Base-by-base conservation (phyloP, 2,113 vertebrate species). In the Xiphias gladius region DNA sequence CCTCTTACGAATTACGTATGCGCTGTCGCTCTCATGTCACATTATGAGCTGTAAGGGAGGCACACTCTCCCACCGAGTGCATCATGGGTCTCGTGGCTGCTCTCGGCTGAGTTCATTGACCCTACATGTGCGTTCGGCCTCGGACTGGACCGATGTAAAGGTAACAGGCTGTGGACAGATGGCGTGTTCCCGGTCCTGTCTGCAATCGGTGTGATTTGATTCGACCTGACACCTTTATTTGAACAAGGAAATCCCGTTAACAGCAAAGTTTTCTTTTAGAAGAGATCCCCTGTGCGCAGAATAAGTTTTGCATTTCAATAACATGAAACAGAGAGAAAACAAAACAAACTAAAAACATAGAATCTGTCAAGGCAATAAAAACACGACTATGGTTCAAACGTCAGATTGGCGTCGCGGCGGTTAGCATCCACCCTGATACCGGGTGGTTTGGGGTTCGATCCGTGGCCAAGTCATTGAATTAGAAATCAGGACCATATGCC, bases 41-140 rank as follows among this genome's bases (percentile, higher is more conserved):
- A 61, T 91, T 84, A 80, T 32, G 83, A 88, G 90, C 80, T 80
- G 80, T 64, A n/a, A 89, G 84, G 69, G 76, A 86, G 71, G 73
- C 26, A 12, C 72, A 13, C 50, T 3, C 75, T 68, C 68, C 73
- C 66, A 50, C 58, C 52, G 43, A 79, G 57, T 82, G 81, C 67
- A 74, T 79, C 22, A n/a, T 68, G 69, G 72, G 24, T 57, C 66
- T 46, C 35, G 48, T 37, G 79, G 65, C 68, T 14, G 11, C 11
- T 14, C 41, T 43, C 41, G 41, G 41, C 41, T 22, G 35, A 22
- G 64, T 57, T 65, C 59, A 17, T 5, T 59, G 58, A 67, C 69
- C 17, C 26, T 48, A n/a, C 8, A 24, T 48, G 52, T 70, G 16
- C 57, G 11, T 67, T 63, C 22, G 16, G 20, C 61, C 10, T 75